phyloP scores from a whole-genome alignment of 2,113 vertebrate species.

The Mesocricetus auratus region DNA sequence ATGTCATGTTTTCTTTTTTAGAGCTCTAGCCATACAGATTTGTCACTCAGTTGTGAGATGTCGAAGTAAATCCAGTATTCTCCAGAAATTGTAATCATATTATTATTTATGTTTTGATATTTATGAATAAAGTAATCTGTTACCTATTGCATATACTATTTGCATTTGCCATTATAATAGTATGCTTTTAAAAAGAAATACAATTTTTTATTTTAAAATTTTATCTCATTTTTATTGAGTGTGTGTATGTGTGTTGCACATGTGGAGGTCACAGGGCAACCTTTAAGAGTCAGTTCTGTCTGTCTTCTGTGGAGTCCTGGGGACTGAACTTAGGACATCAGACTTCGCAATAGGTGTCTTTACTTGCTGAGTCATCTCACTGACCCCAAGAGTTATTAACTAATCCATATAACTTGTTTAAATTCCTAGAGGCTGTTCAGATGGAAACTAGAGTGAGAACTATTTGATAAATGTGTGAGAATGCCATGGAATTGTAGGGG shows the following conservation, averaged over 20 bases:
- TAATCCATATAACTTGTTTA: not conserved
- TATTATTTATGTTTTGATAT: constrained; percentile 3
- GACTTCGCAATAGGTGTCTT: not conserved
- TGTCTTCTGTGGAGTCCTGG: not conserved
- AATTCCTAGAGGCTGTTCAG: not conserved
- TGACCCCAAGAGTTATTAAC: not conserved
- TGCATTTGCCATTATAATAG: not conserved
- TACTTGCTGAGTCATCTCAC: not conserved
- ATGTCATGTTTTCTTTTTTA: not conserved
- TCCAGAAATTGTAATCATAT: not conserved
- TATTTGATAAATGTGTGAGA: not conserved
- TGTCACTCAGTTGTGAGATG: not conserved
- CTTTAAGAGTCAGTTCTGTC: not conserved
- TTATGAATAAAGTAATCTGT: not conserved
- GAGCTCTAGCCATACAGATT: not conserved
- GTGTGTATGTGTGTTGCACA: too few species aligned
- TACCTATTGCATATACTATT: not conserved
- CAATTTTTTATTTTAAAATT: not conserved
- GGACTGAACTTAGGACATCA: not conserved
- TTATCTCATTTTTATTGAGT: not conserved
- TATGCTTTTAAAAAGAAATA: not conserved
- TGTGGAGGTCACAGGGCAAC: not conserved
- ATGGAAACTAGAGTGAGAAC: constrained; percentile 2
- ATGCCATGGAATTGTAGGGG: not conserved
- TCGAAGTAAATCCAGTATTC: not conserved